Conservation (phyloP, 1,140 invertebrate species). For the Anagrus nilaparvatae region DNA sequence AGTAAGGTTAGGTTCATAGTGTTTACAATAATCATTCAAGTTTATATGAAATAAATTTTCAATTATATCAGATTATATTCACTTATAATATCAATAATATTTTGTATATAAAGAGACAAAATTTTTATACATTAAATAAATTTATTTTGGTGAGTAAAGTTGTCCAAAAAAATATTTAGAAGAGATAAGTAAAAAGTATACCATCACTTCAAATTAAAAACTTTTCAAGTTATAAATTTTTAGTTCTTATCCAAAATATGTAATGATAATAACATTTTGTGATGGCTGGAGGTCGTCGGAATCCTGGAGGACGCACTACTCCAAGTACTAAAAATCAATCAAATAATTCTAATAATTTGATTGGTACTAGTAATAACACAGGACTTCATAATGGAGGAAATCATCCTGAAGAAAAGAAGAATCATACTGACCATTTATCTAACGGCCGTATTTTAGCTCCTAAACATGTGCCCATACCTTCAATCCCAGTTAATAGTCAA, state of each 20-base stretch:
- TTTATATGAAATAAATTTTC: too few species aligned
- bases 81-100: too few species aligned
- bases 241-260: neutral
- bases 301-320: conserved; percentile 25
- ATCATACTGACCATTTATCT: conserved; percentile 21
- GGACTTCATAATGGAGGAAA: conserved; percentile 14
- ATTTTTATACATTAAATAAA: too few species aligned
- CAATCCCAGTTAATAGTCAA: conserved; percentile 71
- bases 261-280: conserved; percentile 10
- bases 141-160: too few species aligned
- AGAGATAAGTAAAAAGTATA: too few species aligned
- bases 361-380: conserved; percentile 15
- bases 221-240: too few species aligned
- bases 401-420: conserved; percentile 32
- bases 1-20: too few species aligned
- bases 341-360: conserved; percentile 11
- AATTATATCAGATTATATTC: too few species aligned
- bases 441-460: conserved; percentile 38
- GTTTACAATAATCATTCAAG: too few species aligned
- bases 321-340: conserved; percentile 20
- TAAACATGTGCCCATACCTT: conserved; percentile 78
- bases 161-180: too few species aligned
- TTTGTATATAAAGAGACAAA: too few species aligned
- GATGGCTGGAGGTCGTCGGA: conserved; percentile 35
- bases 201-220: too few species aligned